Evolutionary conservation across 2,113 vertebrate genomes (phyloP).

Genomic region (Edolisoma coerulescens): DNA sequence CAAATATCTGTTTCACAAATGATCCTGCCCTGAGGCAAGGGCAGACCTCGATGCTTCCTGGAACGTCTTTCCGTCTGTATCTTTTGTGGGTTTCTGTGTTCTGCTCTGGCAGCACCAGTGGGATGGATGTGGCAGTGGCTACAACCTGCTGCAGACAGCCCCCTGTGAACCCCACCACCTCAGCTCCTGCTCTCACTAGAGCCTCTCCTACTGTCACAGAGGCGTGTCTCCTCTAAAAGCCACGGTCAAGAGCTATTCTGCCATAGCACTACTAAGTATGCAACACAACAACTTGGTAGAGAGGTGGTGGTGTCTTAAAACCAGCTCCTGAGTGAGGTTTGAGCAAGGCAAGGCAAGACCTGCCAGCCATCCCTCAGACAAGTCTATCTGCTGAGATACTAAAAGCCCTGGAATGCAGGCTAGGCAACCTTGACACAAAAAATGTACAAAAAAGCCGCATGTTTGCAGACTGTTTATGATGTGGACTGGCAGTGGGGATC

Average conservation of each 20-base stretch:
- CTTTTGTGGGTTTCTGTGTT: not conserved
- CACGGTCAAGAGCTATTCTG: not conserved
- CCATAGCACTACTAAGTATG: not conserved
- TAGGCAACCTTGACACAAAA: not conserved
- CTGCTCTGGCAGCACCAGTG: not conserved
- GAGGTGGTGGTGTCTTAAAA: not conserved
- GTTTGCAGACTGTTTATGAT: not conserved
- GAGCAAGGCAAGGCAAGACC: not conserved
- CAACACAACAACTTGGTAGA: not conserved
- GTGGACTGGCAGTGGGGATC: not conserved
- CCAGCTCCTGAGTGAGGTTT: not conserved
- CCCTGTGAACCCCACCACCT: rapidly evolving
- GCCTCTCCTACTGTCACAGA: not conserved
- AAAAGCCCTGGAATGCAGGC: not conserved
- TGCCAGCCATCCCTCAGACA: not conserved
- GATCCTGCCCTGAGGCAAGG: not conserved
- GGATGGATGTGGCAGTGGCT: not conserved
- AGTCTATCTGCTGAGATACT: not conserved
- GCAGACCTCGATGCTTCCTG: not conserved
- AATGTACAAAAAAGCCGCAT: not conserved
- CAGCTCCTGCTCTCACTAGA: not conserved
- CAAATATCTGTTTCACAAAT: not conserved
- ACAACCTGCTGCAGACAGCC: not conserved
- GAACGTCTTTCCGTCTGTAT: not conserved
- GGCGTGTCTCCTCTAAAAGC: not conserved